Evolutionary conservation across 2,797 vertebrate species (phyloP).

Genomic region (Eospalax fontanierii): DNA sequence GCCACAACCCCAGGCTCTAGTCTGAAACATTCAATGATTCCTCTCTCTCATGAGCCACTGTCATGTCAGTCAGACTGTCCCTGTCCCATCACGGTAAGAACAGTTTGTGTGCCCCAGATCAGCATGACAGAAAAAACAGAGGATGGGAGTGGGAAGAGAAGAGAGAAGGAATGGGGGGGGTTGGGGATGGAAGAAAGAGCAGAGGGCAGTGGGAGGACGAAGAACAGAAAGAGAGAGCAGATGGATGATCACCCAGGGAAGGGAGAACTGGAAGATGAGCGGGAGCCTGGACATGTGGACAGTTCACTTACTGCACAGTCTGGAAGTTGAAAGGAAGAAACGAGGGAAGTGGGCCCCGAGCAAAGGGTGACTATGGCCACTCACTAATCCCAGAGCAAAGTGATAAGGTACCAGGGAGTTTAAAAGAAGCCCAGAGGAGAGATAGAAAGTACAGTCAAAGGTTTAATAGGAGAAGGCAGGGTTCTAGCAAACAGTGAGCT

Average conservation of each 20-base stretch:
- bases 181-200: background rate
- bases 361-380: background rate
- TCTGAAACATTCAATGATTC: background rate
- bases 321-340: background rate
- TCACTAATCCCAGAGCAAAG: background rate
- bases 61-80: accelerated
- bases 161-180: too few relatives aligned
- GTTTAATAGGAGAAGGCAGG: constrained; percentile 19
- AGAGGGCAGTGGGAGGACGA: background rate
- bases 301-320: background rate
- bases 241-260: too few relatives aligned
- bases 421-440: background rate
- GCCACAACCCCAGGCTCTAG: background rate
- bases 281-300: background rate
- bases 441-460: background rate
- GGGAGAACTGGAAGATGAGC: background rate
- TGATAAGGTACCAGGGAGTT: background rate
- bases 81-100: too few relatives aligned
- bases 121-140: background rate
- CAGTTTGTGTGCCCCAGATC: background rate
- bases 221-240: too few relatives aligned
- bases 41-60: background rate
- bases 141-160: background rate
- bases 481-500: background rate
- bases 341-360: accelerated